Conservation (phyloP, 2,113 vertebrate genomes). For the Pongo abelii region DNA sequence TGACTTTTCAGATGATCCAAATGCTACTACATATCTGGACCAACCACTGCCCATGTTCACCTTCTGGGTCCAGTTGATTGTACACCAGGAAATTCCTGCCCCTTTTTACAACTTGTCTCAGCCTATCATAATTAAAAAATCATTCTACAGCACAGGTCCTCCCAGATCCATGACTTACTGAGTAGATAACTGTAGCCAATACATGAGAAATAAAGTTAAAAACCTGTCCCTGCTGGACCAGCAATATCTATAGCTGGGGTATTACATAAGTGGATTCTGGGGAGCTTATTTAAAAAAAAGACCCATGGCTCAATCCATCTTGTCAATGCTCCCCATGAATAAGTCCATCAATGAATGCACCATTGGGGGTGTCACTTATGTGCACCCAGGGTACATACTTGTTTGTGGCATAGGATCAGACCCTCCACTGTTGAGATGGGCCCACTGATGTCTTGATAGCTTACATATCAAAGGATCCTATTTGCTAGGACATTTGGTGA, state of each 20-base stretch:
- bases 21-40: background rate
- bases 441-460: too few relatives aligned
- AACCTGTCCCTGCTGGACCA: background rate
- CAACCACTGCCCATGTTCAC: background rate
- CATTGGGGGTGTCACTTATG: too few relatives aligned
- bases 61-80: background rate
- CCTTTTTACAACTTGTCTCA: background rate
- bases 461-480: too few relatives aligned
- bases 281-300: background rate
- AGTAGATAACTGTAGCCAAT: background rate
- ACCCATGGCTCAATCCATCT: background rate
- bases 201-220: background rate
- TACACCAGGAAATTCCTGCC: background rate
- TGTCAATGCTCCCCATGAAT: background rate
- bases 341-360: background rate
- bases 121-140: background rate
- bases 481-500: too few relatives aligned
- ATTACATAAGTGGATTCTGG: background rate
- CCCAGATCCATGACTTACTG: background rate
- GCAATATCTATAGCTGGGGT: background rate
- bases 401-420: background rate
- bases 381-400: background rate
- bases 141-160: background rate
- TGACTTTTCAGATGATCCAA: background rate
- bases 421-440: too few relatives aligned